Percentiles rank a stretch among this genome's conserved stretches.
Conservation (phyloP, 2,797 vertebrate genomes). For the Mycteria americana region DNA sequence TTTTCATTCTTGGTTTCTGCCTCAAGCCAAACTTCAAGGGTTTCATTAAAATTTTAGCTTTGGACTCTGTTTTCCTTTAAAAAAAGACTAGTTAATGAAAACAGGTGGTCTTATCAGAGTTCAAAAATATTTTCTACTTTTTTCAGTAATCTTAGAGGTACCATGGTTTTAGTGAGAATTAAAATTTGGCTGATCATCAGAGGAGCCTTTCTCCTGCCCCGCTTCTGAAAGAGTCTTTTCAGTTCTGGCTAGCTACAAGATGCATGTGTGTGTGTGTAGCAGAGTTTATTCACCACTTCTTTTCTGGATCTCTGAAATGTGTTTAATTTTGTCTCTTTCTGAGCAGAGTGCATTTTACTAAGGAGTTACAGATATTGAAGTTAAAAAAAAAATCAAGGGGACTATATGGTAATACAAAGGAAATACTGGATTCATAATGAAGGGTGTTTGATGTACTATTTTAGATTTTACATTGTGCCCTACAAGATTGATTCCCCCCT, state of each 20-base stretch:
- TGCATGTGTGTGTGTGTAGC: neutral
- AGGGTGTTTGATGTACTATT: neutral
- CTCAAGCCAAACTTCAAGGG: neutral
- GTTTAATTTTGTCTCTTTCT: neutral
- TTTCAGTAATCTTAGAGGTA: neutral
- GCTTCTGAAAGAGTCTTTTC: neutral
- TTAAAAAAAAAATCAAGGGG: neutral
- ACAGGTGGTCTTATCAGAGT: neutral
- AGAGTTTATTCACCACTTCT: neutral
- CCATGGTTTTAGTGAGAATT: neutral
- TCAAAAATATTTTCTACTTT: neutral
- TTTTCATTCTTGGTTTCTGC: neutral
- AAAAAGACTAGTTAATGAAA: neutral
- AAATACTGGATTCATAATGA: neutral
- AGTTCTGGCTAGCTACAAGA: neutral
- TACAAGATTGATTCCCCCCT: neutral
- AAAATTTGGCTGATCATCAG: neutral
- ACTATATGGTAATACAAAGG: neutral
- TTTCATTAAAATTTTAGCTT: conserved; percentile 13
- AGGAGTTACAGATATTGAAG: neutral
- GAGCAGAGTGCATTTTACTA: neutral
- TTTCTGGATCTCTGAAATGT: neutral
- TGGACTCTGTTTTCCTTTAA: neutral
- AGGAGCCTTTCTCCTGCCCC: neutral
- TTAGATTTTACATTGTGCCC: neutral